Conservation (phyloP, 2,888 invertebrate species). For the Deroplatys truncata region DNA sequence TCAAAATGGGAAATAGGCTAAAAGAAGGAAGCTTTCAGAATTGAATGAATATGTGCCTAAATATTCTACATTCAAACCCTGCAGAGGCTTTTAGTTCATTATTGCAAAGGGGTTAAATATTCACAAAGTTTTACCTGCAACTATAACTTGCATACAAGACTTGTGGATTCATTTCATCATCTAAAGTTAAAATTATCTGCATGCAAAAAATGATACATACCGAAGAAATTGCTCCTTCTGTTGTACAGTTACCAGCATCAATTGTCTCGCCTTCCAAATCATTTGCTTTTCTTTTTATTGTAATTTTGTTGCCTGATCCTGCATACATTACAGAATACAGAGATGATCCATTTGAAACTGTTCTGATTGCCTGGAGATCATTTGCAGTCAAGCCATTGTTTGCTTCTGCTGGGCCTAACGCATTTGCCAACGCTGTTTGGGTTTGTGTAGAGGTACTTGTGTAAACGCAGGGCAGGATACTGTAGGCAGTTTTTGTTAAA, state of each 20-base stretch:
- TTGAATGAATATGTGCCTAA: too few relatives aligned
- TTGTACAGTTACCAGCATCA: slow-evolving; percentile 29
- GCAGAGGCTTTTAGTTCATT: too few relatives aligned
- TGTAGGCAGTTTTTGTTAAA: slow-evolving; percentile 68
- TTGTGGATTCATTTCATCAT: too few relatives aligned
- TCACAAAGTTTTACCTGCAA: too few relatives aligned
- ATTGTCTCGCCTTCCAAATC: slow-evolving; percentile 31
- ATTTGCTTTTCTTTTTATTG: slow-evolving; percentile 71
- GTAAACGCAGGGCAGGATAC: slow-evolving; percentile 69
- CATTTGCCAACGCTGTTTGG: slow-evolving; percentile 36
- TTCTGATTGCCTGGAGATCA: slow-evolving; percentile 41
- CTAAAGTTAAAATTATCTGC: too few relatives aligned
- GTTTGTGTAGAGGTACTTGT: slow-evolving; percentile 57
- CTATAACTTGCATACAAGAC: too few relatives aligned
- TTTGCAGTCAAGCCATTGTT: slow-evolving; percentile 31
- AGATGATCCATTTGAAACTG: slow-evolving; percentile 55
- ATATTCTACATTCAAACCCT: too few relatives aligned
- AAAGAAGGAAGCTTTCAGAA: too few relatives aligned
- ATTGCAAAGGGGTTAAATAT: too few relatives aligned
- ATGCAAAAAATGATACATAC: not conserved
- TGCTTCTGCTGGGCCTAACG: slow-evolving; percentile 44
- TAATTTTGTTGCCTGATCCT: slow-evolving; percentile 77
- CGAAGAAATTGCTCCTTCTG: slow-evolving; percentile 33
- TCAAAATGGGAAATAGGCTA: too few relatives aligned
- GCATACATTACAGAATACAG: slow-evolving; percentile 77